Conservation (phyloP, 2,888 invertebrate species). For the Pheosia tremula region DNA sequence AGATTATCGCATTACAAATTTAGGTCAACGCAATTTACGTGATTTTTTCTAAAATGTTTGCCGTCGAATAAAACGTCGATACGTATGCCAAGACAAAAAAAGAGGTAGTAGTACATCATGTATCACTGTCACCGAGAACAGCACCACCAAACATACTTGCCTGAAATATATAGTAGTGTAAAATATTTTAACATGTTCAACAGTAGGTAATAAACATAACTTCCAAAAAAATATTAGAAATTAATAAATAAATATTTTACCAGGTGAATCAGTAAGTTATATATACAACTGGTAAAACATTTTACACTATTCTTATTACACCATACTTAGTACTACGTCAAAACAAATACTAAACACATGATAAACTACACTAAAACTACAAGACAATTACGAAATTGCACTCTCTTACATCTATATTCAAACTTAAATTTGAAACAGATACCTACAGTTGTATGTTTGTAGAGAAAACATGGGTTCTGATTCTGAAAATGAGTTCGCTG, state of each 20-base stretch:
- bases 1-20: constrained; percentile 47
- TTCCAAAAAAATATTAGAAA: no score
- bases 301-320: no score
- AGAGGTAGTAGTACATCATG: constrained; percentile 50
- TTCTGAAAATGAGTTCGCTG: no score
- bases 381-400: constrained; percentile 10
- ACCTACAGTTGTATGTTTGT: no score
- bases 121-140: constrained; percentile 44
- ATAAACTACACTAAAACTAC: constrained; percentile 21
- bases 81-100: constrained; percentile 60
- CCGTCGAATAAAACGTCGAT: constrained; percentile 38
- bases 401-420: background rate
- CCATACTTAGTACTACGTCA: no score
- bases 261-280: constrained; percentile 6
- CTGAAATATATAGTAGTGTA: constrained; percentile 22
- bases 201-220: no score
- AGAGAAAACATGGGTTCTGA: no score
- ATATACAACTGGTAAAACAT: no score
- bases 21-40: constrained; percentile 51
- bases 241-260: no score
- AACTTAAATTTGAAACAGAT: no score
- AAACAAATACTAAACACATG: constrained; percentile 9
- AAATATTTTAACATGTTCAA: no score
- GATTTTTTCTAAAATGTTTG: constrained; percentile 40
- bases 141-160: constrained; percentile 40